Percentiles rank a stretch among this genome's conserved stretches.
These are phyloP conservation scores for Bombus huntii DNA, from an alignment of 1,140 invertebrate genomes.

Conservation along the genomic window DNA sequence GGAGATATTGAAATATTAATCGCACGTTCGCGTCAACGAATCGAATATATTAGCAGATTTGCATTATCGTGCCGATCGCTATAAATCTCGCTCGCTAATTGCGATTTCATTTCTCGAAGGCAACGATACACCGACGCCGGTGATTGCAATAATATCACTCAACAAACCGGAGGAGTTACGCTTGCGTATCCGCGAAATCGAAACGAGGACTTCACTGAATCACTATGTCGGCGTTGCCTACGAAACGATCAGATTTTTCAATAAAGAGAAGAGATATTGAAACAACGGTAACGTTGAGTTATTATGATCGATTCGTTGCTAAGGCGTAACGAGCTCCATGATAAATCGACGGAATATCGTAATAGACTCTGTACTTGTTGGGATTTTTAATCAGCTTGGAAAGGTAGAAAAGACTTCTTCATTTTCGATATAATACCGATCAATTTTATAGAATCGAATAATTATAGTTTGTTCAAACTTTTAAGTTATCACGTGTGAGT, in stretches of 20 bases:
- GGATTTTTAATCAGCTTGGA: background rate
- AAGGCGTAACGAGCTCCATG: background rate
- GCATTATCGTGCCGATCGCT: slow-evolving; percentile 17
- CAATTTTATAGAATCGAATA: background rate
- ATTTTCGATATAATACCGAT: background rate
- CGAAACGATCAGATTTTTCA: slow-evolving; percentile 7
- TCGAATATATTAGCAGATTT: slow-evolving; percentile 22
- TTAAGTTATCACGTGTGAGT: too few species aligned
- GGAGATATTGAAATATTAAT: background rate
- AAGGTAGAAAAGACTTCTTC: background rate
- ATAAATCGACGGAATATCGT: background rate
- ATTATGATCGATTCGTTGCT: slow-evolving; percentile 9
- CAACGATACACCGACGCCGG: background rate
- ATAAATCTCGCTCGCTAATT: slow-evolving; percentile 10
- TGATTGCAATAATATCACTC: slow-evolving; percentile 12
- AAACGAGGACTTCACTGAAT: slow-evolving; percentile 19
- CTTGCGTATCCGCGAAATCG: background rate
- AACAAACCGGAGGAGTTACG: slow-evolving; percentile 1
- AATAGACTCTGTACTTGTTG: background rate
- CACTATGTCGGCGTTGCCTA: background rate
- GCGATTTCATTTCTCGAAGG: slow-evolving; percentile 19
- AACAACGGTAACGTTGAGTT: slow-evolving; percentile 7
- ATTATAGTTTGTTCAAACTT: background rate
- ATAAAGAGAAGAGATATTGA: slow-evolving; percentile 3
- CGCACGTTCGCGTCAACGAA: background rate